Evolutionary conservation across 2,888 invertebrate genomes (phyloP).

Genomic region (Willowsia nigromaculata): DNA sequence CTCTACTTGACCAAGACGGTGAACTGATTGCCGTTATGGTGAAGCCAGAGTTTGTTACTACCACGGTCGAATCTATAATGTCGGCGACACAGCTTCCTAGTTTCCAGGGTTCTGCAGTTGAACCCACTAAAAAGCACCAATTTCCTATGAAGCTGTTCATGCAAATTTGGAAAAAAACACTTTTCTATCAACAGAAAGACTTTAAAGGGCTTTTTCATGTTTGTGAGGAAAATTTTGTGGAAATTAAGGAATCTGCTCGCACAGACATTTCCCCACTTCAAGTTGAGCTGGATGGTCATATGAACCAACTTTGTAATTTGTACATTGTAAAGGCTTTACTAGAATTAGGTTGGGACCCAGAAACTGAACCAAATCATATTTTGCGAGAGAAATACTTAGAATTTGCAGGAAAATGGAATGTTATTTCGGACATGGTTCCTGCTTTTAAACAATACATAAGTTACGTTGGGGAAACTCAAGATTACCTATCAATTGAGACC

Average conservation of each 20-base stretch:
- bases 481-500: no score
- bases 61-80: constrained; percentile 1
- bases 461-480: background rate
- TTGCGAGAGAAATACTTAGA: no score
- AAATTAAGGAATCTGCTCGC: background rate
- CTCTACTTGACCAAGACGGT: background rate
- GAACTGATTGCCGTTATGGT: background rate
- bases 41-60: constrained; percentile 11
- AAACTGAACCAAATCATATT: no score
- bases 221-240: background rate
- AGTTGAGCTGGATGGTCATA: background rate
- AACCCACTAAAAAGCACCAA: background rate
- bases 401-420: background rate
- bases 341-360: background rate
- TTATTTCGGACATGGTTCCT: background rate
- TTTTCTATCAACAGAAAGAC: background rate
- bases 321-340: background rate
- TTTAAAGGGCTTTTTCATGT: background rate
- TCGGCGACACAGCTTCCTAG: background rate
- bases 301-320: constrained; percentile 2
- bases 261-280: background rate
- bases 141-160: no score
- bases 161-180: background rate
- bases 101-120: background rate
- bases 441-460: constrained; percentile 16